Evolutionary conservation across 2,888 invertebrate genomes (phyloP), one percentile per base, ranked within the genome.

Genomic region (Cryptus viduatorius): DNA sequence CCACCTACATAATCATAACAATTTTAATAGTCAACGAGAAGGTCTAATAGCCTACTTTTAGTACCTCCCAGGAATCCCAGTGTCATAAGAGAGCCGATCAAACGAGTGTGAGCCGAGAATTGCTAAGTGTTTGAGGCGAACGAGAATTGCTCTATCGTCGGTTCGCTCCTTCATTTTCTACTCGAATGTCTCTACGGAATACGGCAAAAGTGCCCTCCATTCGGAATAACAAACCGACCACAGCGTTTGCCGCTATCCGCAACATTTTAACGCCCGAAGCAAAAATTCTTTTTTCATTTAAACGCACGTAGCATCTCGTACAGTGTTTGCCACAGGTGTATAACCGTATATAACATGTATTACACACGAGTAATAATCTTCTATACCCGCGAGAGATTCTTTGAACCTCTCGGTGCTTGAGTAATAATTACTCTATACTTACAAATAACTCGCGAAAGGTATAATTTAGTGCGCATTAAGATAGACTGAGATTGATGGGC

Each of bases 111-210:
- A 37, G 61, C 46, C 61, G 24, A 59, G 65, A 64, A 44, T 37
- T 83, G 72, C 79, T 48, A 65, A 83, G 69, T 69, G 79, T 61
- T 75, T 14, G 75, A 75, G 83, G 71, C 64, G 61, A 83, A 83
- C 61, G 79, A 79, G 69, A 75, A 71, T 79, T 56, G 69, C 75
- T 69, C 56, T 61, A 44, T 61, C 24, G 50, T 64, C 75, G 69
- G 64, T 79, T 73, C 56, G 59, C 61, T 48, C 64, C 31, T 79
- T 75, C 31, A 19, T 64, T 77, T 79, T 79, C 78, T 73, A 64
- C 61, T 75, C 69, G 69, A 75, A 50, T 72, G 64, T 56, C 75
- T 44, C 42, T 61, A 67, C 14, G 59, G 31, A 37, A 46, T n/a
- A 37, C 37, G 46, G 59, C 4, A 37, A 37, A 37, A 37, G 37